Evolutionary conservation across 2,888 invertebrate species (phyloP).

Genomic region (Hemistola chrysoprasaria): DNA sequence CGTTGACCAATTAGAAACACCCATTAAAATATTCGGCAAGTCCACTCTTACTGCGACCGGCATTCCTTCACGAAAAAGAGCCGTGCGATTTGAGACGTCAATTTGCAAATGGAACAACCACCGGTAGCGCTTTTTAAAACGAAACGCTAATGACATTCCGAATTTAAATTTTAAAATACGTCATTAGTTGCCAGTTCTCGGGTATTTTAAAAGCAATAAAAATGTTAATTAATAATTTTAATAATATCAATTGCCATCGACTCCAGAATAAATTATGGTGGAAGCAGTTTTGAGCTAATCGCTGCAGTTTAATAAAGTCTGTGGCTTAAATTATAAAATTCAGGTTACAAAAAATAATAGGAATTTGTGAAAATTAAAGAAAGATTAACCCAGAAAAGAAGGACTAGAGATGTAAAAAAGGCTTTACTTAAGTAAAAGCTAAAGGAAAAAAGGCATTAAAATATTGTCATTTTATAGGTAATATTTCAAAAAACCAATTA

Average conservation of each 20-base stretch:
- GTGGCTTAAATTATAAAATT: no score
- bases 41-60: slow-evolving; percentile 59
- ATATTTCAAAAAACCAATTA: slow-evolving; percentile 11
- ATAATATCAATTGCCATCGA: slow-evolving; percentile 25
- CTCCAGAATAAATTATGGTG: no score
- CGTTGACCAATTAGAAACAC: slow-evolving; percentile 74
- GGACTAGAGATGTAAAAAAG: no score
- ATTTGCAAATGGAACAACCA: slow-evolving; percentile 61
- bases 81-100: slow-evolving; percentile 64
- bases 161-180: slow-evolving; percentile 45
- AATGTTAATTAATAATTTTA: slow-evolving; percentile 26
- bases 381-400: no score
- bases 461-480: no score
- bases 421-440: no score
- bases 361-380: no score
- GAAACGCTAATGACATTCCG: slow-evolving; percentile 47
- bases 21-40: slow-evolving; percentile 66
- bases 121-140: slow-evolving; percentile 64
- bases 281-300: no score
- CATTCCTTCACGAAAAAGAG: slow-evolving; percentile 74
- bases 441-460: no score
- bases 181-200: slow-evolving; percentile 35
- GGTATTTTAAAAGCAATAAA: slow-evolving; percentile 31
- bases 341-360: no score
- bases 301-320: no score